These are phyloP conservation scores for Cheirogaleus medius DNA, from an alignment of 2,113 vertebrate species.

Conservation along the genomic window DNA sequence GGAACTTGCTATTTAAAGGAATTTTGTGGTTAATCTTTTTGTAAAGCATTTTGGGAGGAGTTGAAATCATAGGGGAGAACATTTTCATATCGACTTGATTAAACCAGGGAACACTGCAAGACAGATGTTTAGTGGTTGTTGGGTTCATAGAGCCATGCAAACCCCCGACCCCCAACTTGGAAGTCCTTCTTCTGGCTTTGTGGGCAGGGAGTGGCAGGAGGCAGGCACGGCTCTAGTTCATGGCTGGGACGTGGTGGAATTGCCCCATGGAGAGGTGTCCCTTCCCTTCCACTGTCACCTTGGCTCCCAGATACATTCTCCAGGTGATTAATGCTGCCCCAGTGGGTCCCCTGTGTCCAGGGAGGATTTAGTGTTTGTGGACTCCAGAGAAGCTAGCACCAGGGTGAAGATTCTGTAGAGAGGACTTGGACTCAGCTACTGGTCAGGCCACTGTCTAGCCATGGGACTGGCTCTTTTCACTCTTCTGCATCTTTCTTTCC, in stretches of 20 bases:
- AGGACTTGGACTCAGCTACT: neutral
- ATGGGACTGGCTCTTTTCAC: neutral
- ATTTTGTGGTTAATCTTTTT: slow-evolving; percentile 32
- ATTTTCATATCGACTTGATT: neutral
- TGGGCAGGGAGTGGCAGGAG: neutral
- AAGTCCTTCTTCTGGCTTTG: neutral
- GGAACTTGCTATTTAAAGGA: slow-evolving; percentile 49
- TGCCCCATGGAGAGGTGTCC: neutral
- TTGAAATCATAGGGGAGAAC: neutral
- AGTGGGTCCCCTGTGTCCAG: neutral
- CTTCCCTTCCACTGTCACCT: neutral
- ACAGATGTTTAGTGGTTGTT: neutral
- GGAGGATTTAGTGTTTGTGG: neutral
- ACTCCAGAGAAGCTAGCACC: neutral
- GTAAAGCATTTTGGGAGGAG: neutral
- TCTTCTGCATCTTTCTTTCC: neutral
- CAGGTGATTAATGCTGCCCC: neutral
- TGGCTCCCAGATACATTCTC: neutral
- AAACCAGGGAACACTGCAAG: neutral
- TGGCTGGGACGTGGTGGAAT: neutral
- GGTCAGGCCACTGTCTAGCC: neutral
- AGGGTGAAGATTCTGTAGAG: neutral
- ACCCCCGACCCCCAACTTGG: neutral
- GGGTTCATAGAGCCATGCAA: neutral
- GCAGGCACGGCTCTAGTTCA: neutral